Base-by-base conservation (phyloP, 92 coral and sea anemone genomes). In the Diadumene lineata region DNA sequence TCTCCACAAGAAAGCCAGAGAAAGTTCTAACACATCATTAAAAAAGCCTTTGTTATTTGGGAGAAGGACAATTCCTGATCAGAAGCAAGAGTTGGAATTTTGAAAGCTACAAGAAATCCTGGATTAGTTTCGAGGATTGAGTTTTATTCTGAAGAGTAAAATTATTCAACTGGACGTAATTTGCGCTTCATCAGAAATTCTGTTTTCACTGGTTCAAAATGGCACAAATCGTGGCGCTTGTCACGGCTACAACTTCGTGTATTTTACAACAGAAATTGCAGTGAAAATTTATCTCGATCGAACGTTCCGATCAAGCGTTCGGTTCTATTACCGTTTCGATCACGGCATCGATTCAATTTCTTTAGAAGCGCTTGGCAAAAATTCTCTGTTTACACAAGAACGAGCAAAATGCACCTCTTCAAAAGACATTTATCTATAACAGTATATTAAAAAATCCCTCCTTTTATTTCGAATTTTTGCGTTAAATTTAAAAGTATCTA, bases 171-270 rank as follows among this genome's bases (percentile, higher is more conserved):
- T 50, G 34, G 56, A 56, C 31, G 53, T 72, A 72, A 72, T 62
- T 50, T n/a, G n/a, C 64, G 23, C 67, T 70, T 72, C 77, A 72
- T 56, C 77, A 72, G 32, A 7, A 7, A 72, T 72, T 72, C 77
- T 72, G 77, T 72, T 56, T 72, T 72, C 77, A 72, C 77, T 72
- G 56, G n/a, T 31, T 56, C 77, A 72, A 24, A 15, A 72, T 72
- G 77, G 31, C 56, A 72, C 31, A 26, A 72, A 19, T 72, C 77
- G 77, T 50, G 50, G 34, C 22, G 1, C 32, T 56, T 7, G 46
- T 57, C 67, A 56, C 56, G 56, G 31, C 33, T 30, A 22, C 64
- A 58, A 11, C 64, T 23, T 23, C 64, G 64, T 22, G n/a, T 26
- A 10, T 58, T 25, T 7, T 22, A 26, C 11, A 7, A 30, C 16